Evolutionary conservation across 1,140 invertebrate genomes (phyloP).

Genomic region (Venturia canescens): DNA sequence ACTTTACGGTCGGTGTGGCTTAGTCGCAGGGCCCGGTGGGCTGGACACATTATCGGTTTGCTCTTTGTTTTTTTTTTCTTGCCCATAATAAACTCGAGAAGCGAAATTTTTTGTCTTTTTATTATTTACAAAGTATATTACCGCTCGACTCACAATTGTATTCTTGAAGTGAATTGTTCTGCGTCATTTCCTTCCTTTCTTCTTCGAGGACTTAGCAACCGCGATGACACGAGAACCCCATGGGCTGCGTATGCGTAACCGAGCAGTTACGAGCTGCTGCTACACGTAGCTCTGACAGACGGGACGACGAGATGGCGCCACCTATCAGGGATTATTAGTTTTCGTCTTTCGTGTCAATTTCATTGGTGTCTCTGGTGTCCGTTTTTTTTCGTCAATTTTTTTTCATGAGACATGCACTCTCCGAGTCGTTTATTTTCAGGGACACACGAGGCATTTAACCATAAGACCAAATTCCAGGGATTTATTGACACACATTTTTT

Average conservation of each 20-base stretch:
- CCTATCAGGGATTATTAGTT: background rate
- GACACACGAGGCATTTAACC: too few relatives aligned
- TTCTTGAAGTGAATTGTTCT: slow-evolving; percentile 61
- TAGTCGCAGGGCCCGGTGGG: background rate
- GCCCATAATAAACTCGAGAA: slow-evolving; percentile 27
- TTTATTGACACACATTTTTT: too few relatives aligned
- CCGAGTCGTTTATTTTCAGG: too few relatives aligned
- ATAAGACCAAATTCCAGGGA: too few relatives aligned
- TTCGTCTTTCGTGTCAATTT: background rate
- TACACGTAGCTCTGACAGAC: background rate
- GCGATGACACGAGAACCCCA: slow-evolving; percentile 5
- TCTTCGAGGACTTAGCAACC: background rate
- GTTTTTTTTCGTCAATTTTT: too few relatives aligned
- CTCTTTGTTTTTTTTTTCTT: slow-evolving; percentile 17
- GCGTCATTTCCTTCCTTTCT: slow-evolving; percentile 57
- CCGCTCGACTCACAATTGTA: slow-evolving; percentile 64
- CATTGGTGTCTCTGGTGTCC: background rate
- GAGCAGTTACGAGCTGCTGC: background rate
- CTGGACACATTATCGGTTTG: background rate
- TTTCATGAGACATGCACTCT: too few relatives aligned
- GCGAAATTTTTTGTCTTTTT: slow-evolving; percentile 10
- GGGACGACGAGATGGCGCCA: background rate
- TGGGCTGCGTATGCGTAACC: background rate
- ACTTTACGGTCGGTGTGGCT: slow-evolving; percentile 48
- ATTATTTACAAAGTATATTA: slow-evolving; percentile 22